Percentiles rank a stretch among this genome's conserved stretches.
Conservation (phyloP, 2,888 invertebrate species). For the Tipula helvola region DNA sequence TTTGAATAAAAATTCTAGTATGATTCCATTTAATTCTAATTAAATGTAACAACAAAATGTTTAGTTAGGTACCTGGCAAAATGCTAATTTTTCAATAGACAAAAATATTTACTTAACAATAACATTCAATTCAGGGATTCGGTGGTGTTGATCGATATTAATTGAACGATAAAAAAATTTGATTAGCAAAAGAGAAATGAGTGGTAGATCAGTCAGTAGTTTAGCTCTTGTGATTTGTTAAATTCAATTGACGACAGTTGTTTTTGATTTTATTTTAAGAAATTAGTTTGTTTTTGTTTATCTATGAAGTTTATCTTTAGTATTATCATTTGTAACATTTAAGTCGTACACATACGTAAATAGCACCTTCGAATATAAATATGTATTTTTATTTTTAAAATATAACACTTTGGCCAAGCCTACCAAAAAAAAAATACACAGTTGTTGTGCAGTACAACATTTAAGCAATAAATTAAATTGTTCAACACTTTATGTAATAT, state of each 20-base stretch:
- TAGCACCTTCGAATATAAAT: not conserved
- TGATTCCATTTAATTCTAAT: not conserved
- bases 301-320: not conserved
- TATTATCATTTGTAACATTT: not conserved
- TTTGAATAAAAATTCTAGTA: not conserved
- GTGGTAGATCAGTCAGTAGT: not conserved
- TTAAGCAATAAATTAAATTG: too few species aligned
- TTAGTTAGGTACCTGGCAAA: not conserved
- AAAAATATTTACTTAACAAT: not conserved
- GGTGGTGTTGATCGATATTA: not conserved
- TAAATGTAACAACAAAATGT: not conserved
- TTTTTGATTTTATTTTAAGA: not conserved
- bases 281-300: not conserved
- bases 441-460: too few species aligned
- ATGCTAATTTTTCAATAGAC: not conserved
- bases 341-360: not conserved
- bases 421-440: not conserved
- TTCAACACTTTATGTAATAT: too few species aligned
- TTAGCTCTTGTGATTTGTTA: not conserved
- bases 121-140: not conserved
- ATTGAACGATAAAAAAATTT: not conserved
- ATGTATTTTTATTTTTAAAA: not conserved
- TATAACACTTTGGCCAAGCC: not conserved
- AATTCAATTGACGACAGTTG: not conserved
- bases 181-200: not conserved